Evolutionary conservation across 92 coral and sea anemone genomes (phyloP).

Genomic region (Zoanthus solanderi): DNA sequence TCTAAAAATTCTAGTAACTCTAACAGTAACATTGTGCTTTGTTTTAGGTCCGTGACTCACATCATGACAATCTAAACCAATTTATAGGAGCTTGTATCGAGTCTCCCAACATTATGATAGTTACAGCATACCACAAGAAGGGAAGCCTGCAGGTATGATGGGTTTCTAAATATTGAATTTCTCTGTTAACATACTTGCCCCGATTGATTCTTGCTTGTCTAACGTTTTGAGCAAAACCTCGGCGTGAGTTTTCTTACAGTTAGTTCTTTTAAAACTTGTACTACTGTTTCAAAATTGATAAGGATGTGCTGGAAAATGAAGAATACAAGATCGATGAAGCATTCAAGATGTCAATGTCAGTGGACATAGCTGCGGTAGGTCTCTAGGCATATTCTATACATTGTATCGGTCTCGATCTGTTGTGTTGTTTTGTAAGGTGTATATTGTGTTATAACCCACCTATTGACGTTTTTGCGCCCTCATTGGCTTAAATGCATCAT

Average conservation of each 20-base stretch:
- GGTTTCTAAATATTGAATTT: too few relatives aligned
- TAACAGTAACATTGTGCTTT: not conserved
- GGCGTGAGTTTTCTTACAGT: too few relatives aligned
- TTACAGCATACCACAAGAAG: constrained; percentile 82
- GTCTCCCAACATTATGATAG: constrained; percentile 82
- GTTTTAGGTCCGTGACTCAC: constrained; percentile 75
- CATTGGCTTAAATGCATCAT: too few relatives aligned
- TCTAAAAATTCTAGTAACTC: not conserved
- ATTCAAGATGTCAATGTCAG: constrained; percentile 81
- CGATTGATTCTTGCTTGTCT: too few relatives aligned
- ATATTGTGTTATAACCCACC: too few relatives aligned
- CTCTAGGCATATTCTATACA: too few relatives aligned
- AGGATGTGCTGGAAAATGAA: constrained; percentile 84
- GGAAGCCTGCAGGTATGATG: constrained; percentile 78
- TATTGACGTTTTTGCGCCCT: too few relatives aligned
- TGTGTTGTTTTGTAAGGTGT: too few relatives aligned
- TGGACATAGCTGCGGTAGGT: constrained; percentile 78
- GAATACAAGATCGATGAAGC: constrained; percentile 86
- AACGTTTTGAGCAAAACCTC: too few relatives aligned
- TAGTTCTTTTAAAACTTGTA: too few relatives aligned
- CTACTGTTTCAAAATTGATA: not conserved
- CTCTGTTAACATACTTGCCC: too few relatives aligned
- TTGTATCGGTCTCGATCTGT: too few relatives aligned
- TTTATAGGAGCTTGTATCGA: constrained; percentile 92
- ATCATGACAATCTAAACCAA: constrained; percentile 80